These are phyloP conservation scores for Sternotherus odoratus DNA, from an alignment of 2,797 vertebrate genomes.

Conservation along the genomic window DNA sequence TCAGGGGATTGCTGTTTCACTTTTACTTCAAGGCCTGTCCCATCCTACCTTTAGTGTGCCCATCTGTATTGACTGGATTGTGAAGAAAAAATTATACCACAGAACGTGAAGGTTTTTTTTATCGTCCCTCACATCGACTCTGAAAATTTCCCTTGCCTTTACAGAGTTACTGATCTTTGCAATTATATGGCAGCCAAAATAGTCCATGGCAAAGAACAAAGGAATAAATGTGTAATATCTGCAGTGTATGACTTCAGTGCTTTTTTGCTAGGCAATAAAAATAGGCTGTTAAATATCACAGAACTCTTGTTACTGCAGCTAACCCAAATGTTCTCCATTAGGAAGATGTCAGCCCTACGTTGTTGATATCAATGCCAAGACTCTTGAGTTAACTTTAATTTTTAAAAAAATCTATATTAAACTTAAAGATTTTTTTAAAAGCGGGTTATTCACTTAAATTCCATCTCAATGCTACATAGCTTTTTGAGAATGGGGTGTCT, in stretches of 20 bases:
- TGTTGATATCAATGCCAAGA: background rate
- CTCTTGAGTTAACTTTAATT: background rate
- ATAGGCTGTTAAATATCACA: background rate
- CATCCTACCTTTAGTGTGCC: no score
- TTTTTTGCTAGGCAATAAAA: background rate
- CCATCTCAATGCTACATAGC: background rate
- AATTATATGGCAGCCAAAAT: background rate
- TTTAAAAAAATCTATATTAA: background rate
- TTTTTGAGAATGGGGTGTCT: background rate
- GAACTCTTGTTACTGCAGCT: background rate
- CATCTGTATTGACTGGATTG: background rate
- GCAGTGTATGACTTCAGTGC: background rate
- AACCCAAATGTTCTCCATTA: background rate
- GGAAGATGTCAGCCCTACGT: background rate
- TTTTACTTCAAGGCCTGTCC: background rate
- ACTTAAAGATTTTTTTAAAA: background rate
- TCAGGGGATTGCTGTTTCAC: background rate
- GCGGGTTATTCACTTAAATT: background rate
- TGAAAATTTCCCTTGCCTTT: background rate
- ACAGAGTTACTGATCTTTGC: background rate
- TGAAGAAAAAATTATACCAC: background rate
- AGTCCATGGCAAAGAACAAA: background rate
- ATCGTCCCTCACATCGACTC: background rate
- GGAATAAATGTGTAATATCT: background rate
- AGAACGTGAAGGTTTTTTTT: background rate